These are phyloP conservation scores for Flexamia atlantica DNA, from an alignment of 2,888 invertebrate species.

Conservation along the genomic window DNA sequence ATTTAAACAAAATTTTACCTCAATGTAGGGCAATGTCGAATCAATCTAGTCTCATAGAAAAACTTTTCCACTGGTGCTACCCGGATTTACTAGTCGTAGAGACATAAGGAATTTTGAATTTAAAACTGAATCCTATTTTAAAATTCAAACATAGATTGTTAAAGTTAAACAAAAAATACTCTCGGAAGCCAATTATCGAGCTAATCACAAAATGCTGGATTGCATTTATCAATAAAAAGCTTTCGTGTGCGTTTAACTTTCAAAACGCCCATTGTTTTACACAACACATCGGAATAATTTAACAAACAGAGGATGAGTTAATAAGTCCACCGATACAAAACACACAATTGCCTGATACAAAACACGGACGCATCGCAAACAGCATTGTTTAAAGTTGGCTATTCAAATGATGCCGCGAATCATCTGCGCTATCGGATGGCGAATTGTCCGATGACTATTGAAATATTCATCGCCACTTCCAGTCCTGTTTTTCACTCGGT, in stretches of 20 bases:
- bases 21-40: no score
- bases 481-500: constrained; percentile 39
- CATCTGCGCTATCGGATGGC: constrained; percentile 1
- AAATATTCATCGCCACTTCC: constrained; percentile 58
- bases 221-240: not conserved
- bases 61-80: no score
- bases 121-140: no score
- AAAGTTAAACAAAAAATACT: no score
- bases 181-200: not conserved
- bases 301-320: constrained; percentile 23
- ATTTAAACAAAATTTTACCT: no score
- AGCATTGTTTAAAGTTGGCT: constrained; percentile 39
- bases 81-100: no score
- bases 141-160: no score
- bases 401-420: constrained; percentile 42
- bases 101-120: no score
- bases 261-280: not conserved
- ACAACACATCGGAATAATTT: constrained; percentile 10
- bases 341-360: not conserved
- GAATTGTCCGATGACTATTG: constrained; percentile 43
- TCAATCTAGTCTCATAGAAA: no score
- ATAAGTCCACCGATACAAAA: no score
- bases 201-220: constrained; percentile 35
- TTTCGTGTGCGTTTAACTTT: not conserved
- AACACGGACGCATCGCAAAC: not conserved